Conservation (phyloP, 2,888 invertebrate species). For the Psylliodes chrysocephalus region DNA sequence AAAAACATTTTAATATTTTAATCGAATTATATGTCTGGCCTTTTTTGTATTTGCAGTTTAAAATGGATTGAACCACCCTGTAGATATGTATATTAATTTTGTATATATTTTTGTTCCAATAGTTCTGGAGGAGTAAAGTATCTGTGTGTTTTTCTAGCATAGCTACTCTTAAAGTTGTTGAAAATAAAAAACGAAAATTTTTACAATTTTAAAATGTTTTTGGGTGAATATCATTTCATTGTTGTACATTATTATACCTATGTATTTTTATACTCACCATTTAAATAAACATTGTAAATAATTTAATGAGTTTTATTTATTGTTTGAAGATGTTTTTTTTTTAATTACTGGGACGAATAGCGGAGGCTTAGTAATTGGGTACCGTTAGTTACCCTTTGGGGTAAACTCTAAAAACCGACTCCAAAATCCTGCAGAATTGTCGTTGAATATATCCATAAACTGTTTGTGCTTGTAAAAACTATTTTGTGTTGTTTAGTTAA, state of each 20-base stretch:
- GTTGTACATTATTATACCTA: slow-evolving; percentile 43
- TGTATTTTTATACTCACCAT: slow-evolving; percentile 52
- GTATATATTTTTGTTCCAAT: slow-evolving; percentile 26
- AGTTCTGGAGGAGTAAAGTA: slow-evolving; percentile 11
- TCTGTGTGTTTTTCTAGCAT: slow-evolving; percentile 19
- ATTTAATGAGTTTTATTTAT: neutral
- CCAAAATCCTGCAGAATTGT: too few species aligned
- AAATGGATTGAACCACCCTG: neutral
- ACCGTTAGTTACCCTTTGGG: too few species aligned
- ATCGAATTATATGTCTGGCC: too few species aligned
- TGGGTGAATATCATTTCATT: slow-evolving; percentile 43
- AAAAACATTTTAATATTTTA: too few species aligned
- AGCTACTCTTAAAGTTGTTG: slow-evolving; percentile 29
- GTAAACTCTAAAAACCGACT: too few species aligned
- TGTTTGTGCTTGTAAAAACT: too few species aligned
- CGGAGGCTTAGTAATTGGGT: too few species aligned
- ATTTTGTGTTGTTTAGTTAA: too few species aligned
- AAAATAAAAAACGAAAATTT: slow-evolving; percentile 20
- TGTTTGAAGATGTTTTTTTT: too few species aligned
- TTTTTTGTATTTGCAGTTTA: too few species aligned
- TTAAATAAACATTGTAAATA: slow-evolving; percentile 35
- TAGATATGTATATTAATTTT: slow-evolving; percentile 22
- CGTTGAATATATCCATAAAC: too few species aligned
- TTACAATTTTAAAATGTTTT: slow-evolving; percentile 33
- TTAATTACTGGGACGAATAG: too few species aligned